Conservation (phyloP, 2,888 invertebrate species). For the Apoderus coryli region DNA sequence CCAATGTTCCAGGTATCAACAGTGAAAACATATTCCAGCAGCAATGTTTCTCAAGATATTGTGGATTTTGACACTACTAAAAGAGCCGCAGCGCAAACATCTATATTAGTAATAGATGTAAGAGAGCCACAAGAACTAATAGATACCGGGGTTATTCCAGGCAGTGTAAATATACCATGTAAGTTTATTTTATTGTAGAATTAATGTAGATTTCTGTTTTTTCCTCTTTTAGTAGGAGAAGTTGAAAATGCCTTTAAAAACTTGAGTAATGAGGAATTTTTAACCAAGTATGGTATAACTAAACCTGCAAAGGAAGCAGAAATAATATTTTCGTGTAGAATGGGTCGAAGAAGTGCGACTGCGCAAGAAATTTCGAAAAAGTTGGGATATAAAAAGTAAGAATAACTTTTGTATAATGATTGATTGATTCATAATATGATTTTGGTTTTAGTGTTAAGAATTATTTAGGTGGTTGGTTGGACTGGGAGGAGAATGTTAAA, state of each 20-base stretch:
- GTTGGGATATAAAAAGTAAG: slow-evolving; percentile 46
- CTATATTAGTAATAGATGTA: too few species aligned
- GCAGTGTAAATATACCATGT: slow-evolving; percentile 64
- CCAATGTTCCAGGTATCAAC: too few species aligned
- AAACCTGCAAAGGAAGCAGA: slow-evolving; percentile 44
- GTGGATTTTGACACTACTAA: too few species aligned
- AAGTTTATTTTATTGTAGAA: slow-evolving; percentile 20
- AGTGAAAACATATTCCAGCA: too few species aligned
- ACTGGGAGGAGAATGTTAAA: slow-evolving; percentile 31
- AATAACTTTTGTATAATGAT: slow-evolving; percentile 7
- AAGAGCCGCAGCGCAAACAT: too few species aligned
- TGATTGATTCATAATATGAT: too few species aligned
- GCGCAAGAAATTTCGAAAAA: slow-evolving; percentile 43
- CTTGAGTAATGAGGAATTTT: slow-evolving; percentile 39
- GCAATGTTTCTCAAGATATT: too few species aligned
- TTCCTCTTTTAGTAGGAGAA: slow-evolving; percentile 38
- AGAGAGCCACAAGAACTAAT: slow-evolving; percentile 57
- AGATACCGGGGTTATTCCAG: slow-evolving; percentile 56
- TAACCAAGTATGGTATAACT: slow-evolving; percentile 37
- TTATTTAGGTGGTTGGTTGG: slow-evolving; percentile 35
- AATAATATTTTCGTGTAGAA: slow-evolving; percentile 54
- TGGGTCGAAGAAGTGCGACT: slow-evolving; percentile 47
- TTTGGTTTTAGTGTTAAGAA: slow-evolving; percentile 30
- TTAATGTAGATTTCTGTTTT: neutral
- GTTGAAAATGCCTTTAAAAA: slow-evolving; percentile 33